phyloP scores from a whole-genome alignment of 2,888 invertebrate genomes.

The Spicauda simplicius region DNA sequence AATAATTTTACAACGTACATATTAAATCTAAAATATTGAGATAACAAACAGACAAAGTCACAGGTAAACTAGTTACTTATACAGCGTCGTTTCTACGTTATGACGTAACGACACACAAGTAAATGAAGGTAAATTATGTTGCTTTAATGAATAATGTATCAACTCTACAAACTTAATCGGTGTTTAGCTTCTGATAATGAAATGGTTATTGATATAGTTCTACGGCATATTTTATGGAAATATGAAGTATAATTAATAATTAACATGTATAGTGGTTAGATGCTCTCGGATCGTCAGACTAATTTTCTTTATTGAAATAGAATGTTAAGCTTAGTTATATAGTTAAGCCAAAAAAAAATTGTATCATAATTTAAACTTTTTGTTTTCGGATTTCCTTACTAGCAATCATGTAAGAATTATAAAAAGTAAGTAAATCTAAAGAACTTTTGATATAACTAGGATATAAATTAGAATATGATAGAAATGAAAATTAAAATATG shows the following conservation, averaged over 20 bases:
- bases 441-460: too few relatives aligned
- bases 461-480: too few relatives aligned
- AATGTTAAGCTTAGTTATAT: background rate
- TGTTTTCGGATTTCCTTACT: too few relatives aligned
- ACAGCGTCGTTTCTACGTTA: background rate
- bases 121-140: conserved; percentile 19
- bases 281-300: background rate
- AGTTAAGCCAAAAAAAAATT: too few relatives aligned
- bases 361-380: too few relatives aligned
- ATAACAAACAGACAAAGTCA: background rate
- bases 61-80: background rate
- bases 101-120: conserved; percentile 20
- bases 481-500: too few relatives aligned
- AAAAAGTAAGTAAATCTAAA: too few relatives aligned
- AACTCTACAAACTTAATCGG: conserved; percentile 13
- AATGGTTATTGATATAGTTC: conserved; percentile 8
- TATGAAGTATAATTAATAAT: background rate
- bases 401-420: too few relatives aligned
- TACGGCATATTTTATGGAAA: background rate
- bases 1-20: too few relatives aligned
- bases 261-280: background rate
- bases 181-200: conserved; percentile 16
- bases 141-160: conserved; percentile 29
- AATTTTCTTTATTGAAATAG: background rate
- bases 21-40: too few relatives aligned